Base-by-base conservation (phyloP, 1,140 invertebrate genomes). In the Spodoptera frugiperda region DNA sequence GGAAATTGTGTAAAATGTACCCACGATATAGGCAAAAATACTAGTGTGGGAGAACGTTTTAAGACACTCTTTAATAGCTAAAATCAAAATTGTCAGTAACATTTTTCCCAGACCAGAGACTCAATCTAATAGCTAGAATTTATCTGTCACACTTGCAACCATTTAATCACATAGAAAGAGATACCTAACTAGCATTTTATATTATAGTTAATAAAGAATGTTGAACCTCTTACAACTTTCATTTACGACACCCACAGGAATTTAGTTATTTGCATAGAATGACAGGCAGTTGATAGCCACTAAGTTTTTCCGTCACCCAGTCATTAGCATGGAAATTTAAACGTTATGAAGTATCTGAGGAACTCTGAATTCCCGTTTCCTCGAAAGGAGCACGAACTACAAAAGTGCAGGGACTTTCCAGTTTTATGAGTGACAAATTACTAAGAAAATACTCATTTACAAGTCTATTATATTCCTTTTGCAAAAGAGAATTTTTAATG, bases 401-500 rank as follows among this genome's bases (percentile, higher is more conserved):
- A 5, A 67, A 67, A 67, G 19, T 49, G 63, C 19, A 67, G 44
- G 44, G 46, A 19, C 44, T 15, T 59, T 14, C 25, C 54, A 54
- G n/a, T 57, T 71, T 51, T 57, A 77, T 67, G 25, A 39, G 57
- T 57, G 70, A 63, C 55, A 74, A 79, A 78, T 72, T 74, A 39
- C 70, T 44, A 76, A 73, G 71, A 78, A 67, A 57, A 75, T 68
- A 54, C 70, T 74, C 76, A 71, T 79, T 74, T 78, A 81, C 59
- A 78, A 79, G 72, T 76, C 75, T 77, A 77, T 75, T 78, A 79
- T 75, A 80, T 79, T 51, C 33, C 15, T 55, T 70, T 72, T 51
- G 78, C 46, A 57, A 81, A 81, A 83, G 67, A 71, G 82, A 84
- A 86, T 84, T 80, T 79, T 83, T 83, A 84, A 86, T 85, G 79